phyloP scores from a whole-genome alignment of 1,140 invertebrate species.

The Caerostris darwini region DNA sequence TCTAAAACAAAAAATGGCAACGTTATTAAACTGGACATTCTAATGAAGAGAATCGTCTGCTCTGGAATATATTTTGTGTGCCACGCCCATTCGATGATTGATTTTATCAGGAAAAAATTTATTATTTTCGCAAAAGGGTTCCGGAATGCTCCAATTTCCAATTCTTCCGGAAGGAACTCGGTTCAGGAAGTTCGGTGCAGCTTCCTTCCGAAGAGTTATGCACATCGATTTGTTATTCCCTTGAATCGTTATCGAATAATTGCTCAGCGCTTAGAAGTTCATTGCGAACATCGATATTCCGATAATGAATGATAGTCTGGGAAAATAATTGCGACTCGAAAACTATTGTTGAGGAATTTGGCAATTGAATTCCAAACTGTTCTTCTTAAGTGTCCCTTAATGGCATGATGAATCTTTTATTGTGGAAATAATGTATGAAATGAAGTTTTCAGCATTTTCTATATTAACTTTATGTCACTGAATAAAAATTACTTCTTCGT shows the following conservation, averaged over 20 bases:
- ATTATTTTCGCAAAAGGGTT: background rate
- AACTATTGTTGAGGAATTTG: background rate
- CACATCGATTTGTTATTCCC: conserved; percentile 54
- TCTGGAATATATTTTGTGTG: too few species aligned
- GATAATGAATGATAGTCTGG: conserved; percentile 34
- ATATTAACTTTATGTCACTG: too few species aligned
- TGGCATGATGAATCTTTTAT: too few species aligned
- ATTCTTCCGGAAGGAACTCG: conserved; percentile 11
- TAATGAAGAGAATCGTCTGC: background rate
- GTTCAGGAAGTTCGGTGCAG: conserved; percentile 50
- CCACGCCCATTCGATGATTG: background rate
- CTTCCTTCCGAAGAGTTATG: conserved; percentile 48
- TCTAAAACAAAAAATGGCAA: too few species aligned
- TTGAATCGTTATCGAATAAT: conserved; percentile 67
- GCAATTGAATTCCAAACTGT: too few species aligned
- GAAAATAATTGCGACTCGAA: background rate
- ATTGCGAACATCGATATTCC: conserved; percentile 33
- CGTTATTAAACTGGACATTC: too few species aligned
- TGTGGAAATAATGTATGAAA: too few species aligned
- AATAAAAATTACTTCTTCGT: too few species aligned
- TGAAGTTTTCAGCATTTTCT: too few species aligned
- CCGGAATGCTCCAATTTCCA: conserved; percentile 8
- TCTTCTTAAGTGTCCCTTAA: too few species aligned
- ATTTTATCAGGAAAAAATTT: conserved; percentile 6
- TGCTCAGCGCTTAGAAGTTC: conserved; percentile 49